phyloP scores from a whole-genome alignment of 2,888 invertebrate genomes.

The Eumerus sabulonum region DNA sequence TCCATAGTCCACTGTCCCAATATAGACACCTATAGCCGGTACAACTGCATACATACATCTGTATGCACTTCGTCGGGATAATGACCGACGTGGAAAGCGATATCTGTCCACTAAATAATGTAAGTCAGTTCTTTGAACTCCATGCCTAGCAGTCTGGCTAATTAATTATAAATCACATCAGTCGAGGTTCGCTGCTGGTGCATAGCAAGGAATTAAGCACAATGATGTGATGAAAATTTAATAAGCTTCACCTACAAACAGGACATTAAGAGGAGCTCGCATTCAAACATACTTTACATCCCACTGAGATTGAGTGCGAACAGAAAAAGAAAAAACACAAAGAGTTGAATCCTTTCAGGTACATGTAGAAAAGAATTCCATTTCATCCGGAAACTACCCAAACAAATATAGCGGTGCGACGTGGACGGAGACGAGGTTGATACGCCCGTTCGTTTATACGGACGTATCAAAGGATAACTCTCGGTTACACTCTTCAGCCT shows the following conservation, averaged over 20 bases:
- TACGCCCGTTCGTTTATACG: not conserved
- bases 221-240: slow-evolving; percentile 58
- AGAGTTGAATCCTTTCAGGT: slow-evolving; percentile 22
- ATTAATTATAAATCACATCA: slow-evolving; percentile 57
- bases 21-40: not conserved
- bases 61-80: not conserved
- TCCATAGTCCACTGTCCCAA: no score
- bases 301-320: slow-evolving; percentile 2
- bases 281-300: slow-evolving; percentile 17
- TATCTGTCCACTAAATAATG: slow-evolving; percentile 47
- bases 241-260: slow-evolving; percentile 67
- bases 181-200: slow-evolving; percentile 33
- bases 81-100: slow-evolving; percentile 4
- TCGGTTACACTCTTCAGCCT: slow-evolving; percentile 31
- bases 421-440: not conserved
- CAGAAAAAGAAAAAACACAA: slow-evolving; percentile 10
- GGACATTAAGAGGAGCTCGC: slow-evolving; percentile 9
- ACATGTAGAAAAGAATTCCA: not conserved
- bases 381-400: slow-evolving; percentile 24
- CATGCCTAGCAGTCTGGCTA: slow-evolving; percentile 31
- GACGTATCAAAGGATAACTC: not conserved
- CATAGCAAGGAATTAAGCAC: slow-evolving; percentile 43
- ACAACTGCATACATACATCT: not conserved
- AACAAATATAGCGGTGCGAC: slow-evolving; percentile 16
- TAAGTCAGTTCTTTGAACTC: slow-evolving; percentile 61